phyloP scores from a whole-genome alignment of 2,888 invertebrate genomes.

The Cataglyphis livida region DNA sequence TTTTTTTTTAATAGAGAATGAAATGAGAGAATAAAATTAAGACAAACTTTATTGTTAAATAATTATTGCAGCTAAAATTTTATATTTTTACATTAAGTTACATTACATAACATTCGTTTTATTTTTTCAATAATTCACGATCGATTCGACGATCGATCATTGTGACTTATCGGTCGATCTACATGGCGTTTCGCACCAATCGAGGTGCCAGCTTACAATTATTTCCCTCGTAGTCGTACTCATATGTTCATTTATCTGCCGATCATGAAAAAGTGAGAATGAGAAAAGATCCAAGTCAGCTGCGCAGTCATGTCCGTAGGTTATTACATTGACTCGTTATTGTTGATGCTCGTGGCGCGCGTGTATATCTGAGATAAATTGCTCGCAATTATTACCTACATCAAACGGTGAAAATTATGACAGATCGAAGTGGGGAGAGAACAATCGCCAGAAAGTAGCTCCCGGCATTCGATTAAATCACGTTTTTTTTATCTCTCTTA shows the following conservation, averaged over 20 bases:
- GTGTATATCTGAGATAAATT: constrained; percentile 69
- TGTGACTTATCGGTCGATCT: constrained; percentile 57
- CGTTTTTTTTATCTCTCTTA: constrained; percentile 47
- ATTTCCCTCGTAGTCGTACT: constrained; percentile 76
- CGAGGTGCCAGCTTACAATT: constrained; percentile 79
- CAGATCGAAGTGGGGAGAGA: constrained; percentile 39
- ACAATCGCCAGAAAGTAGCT: constrained; percentile 41
- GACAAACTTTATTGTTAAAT: neutral
- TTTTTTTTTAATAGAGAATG: neutral
- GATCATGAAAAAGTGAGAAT: constrained; percentile 53
- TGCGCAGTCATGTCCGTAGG: constrained; percentile 50
- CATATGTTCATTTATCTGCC: constrained; percentile 54
- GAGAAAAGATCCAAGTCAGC: constrained; percentile 47
- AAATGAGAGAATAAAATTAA: neutral
- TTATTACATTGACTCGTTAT: constrained; percentile 78
- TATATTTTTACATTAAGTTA: constrained; percentile 16
- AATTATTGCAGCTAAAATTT: neutral
- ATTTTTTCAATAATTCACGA: constrained; percentile 60
- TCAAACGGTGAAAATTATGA: constrained; percentile 73
- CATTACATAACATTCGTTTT: constrained; percentile 26
- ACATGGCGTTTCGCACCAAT: constrained; percentile 53
- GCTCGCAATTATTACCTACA: constrained; percentile 73
- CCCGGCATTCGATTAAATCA: constrained; percentile 63
- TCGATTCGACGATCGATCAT: constrained; percentile 68
- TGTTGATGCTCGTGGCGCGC: constrained; percentile 53